Percentiles rank a stretch among this genome's conserved stretches.
These are phyloP conservation scores for Scylla paramamosain DNA, from an alignment of 1,140 invertebrate species.

Conservation along the genomic window DNA sequence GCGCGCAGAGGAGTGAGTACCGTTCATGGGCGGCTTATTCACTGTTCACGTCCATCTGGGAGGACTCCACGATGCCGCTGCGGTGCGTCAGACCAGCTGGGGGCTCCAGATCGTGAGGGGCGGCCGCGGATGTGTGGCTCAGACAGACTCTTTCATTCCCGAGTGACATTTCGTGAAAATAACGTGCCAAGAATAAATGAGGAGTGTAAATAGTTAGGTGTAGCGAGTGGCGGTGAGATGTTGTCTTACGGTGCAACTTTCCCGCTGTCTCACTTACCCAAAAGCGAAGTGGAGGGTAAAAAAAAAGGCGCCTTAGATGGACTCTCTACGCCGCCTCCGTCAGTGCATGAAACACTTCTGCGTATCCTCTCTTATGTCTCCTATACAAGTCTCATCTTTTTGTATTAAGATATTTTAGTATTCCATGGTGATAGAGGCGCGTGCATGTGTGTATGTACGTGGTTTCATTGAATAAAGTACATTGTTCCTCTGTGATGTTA, in stretches of 20 bases:
- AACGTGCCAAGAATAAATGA: slow-evolving; percentile 1
- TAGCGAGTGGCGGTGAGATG: neutral
- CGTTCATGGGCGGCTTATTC: too few species aligned
- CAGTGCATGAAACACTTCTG: too few species aligned
- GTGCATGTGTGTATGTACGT: neutral
- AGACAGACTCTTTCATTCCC: too few species aligned
- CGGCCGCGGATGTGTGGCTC: too few species aligned
- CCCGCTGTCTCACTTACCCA: neutral
- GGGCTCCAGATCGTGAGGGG: too few species aligned
- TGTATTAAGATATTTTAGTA: slow-evolving; percentile 8
- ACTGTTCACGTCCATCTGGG: too few species aligned
- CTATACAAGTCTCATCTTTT: neutral
- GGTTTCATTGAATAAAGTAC: neutral
- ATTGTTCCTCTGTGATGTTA: neutral
- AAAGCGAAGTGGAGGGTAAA: neutral
- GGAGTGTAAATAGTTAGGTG: neutral
- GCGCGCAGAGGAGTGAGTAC: too few species aligned
- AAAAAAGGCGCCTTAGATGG: neutral
- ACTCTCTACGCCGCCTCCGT: too few species aligned
- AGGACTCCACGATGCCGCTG: too few species aligned
- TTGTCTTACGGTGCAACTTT: neutral
- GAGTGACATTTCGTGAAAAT: too few species aligned
- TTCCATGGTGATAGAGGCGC: neutral
- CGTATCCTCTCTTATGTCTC: too few species aligned
- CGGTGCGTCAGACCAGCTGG: too few species aligned